Evolutionary conservation across 2,797 vertebrate genomes (phyloP), one percentile per base, ranked within the genome.

Genomic region (Phrynocephalus guinanensis): DNA sequence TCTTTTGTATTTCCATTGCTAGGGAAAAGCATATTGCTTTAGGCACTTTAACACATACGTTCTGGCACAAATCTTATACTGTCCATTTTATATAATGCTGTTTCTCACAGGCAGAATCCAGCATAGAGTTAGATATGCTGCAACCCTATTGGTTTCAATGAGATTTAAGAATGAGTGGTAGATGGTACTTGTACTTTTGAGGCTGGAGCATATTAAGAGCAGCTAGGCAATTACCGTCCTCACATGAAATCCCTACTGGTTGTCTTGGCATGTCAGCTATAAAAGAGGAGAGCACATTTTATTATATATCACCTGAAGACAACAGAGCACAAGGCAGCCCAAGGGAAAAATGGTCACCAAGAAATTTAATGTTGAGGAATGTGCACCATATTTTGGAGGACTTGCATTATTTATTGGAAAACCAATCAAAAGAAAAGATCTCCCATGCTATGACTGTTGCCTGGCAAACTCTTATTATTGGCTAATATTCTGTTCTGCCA

Each of bases 371-470:
- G 92, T 95, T 90, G 82, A 92, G 91, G 88, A 94, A 92, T 84
- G 83, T 81, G 90, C n/a, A 85, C 92, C 92, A 33, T 95, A 93
- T 93, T 96, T 96, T 96, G 93, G 13, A 60, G 91, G 2, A 13
- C 94, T 96, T 94, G 2, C 93, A 91, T 91, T 95, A 93, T 96
- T 96, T 96, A 96, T 91, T 95, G 96, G 95, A 96, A 97, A 97
- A 96, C 97, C 96, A 96, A 95, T 96, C 91, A 86, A 56, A 83
- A 93, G 92, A 86, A 56, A 83, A 93, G 91, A 92, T 94, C 92
- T 95, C 91, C 84, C 30, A 28, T 84, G 60, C 79, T 94, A 91
- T 92, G 93, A 93, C 93, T 93, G 87, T 82, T 92, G 90, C 87
- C 88, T 95, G 95, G 95, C 95, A 95, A 95, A 95, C 90, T 94